Evolutionary conservation across 2,797 vertebrate genomes (phyloP), one percentile per base, ranked within the genome.

Genomic region (Hippocampus kuda): DNA sequence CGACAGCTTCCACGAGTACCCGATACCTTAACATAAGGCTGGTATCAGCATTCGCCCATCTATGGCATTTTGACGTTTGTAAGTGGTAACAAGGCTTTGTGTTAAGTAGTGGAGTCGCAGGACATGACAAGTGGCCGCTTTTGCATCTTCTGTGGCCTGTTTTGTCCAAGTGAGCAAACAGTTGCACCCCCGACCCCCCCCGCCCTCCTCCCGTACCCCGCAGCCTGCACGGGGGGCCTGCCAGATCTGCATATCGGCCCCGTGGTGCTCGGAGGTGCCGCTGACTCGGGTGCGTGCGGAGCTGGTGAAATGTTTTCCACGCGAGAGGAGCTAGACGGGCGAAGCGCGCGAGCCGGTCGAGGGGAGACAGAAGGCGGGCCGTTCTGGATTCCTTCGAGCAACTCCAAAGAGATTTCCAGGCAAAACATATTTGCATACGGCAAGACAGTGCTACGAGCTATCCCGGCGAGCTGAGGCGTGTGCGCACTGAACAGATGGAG

Each of bases 351-450:
- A 88, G 86, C 72, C 44, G 65, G 81, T 80, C 65, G 65, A 86
- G 87, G 78, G 76, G 84, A 92, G 91, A 93, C 93, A 93, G 93
- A 93, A 92, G 93, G 93, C 92, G 87, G 86, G 78, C 86, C 86
- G 85, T 92, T 91, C 89, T 88, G 88, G 90, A 91, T 92, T 91
- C 92, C 93, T 94, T 91, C 88, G 80, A 93, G 92, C 92, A 89
- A 92, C 85, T 91, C 83, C 87, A 88, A 91, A 92, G 90, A 89
- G 89, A 92, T 89, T 93, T 90, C 87, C 86, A 81, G 91, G 91
- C 87, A 86, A 93, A 95, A 92, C 87, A 89, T 92, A 91, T 94
- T 94, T 93, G 89, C 89, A 83, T 92, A 91, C 78, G 85, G 63
- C 88, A 84, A 90, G 88, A 90, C 85, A 80, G 84, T 84, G 89